phyloP scores from a whole-genome alignment of 2,888 invertebrate genomes.

The Drosophila mayaguana region DNA sequence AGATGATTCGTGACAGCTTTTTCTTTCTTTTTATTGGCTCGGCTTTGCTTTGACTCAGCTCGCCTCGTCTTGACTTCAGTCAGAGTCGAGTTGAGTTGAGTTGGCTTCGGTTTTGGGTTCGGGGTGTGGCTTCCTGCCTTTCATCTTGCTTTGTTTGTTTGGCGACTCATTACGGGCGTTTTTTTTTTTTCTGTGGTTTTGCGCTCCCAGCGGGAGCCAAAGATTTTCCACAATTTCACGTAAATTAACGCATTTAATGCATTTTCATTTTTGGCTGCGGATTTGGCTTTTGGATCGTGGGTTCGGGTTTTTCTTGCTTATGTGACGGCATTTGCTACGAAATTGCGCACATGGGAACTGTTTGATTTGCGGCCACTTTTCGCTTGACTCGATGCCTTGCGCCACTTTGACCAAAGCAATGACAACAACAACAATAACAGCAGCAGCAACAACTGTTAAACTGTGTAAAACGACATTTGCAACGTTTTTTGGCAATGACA shows the following conservation, averaged over 20 bases:
- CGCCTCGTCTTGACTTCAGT: conserved; percentile 6
- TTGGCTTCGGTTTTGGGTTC: conserved; percentile 6
- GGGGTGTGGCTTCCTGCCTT: conserved; percentile 72
- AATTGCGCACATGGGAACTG: conserved; percentile 81
- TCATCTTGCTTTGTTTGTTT: conserved; percentile 32
- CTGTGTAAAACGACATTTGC: conserved; percentile 68
- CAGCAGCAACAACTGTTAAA: conserved; percentile 51
- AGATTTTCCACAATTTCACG: conserved; percentile 47
- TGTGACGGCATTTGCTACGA: conserved; percentile 65
- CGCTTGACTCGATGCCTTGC: conserved; percentile 67
- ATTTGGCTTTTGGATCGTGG: conserved; percentile 25
- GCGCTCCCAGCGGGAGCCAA: not conserved
- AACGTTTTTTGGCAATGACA: conserved; percentile 78
- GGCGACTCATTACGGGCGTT: conserved; percentile 39
- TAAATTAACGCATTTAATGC: conserved; percentile 56
- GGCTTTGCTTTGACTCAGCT: conserved; percentile 10
- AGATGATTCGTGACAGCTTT: conserved; percentile 10
- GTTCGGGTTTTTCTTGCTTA: conserved; percentile 59
- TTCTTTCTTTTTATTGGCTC: not conserved
- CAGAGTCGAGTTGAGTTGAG: conserved; percentile 1
- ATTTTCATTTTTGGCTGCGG: conserved; percentile 23
- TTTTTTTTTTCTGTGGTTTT: conserved; percentile 1
- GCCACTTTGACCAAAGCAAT: conserved; percentile 49
- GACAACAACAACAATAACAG: conserved; percentile 40
- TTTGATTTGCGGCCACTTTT: conserved; percentile 77